Evolutionary conservation across 2,888 invertebrate genomes (phyloP).

Genomic region (Polietes domitor): DNA sequence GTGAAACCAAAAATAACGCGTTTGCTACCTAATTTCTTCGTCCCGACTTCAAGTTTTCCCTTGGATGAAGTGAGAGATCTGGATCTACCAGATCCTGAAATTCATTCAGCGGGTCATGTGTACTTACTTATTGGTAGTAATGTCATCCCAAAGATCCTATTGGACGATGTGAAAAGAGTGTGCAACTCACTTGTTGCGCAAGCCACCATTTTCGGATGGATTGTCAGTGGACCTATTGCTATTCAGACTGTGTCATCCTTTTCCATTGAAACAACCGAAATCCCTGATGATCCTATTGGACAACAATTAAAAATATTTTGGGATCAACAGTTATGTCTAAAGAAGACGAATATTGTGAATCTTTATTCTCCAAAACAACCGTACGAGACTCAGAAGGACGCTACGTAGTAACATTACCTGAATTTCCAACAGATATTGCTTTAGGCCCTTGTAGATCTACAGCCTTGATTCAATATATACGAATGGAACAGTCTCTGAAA

Average conservation of each 20-base stretch:
- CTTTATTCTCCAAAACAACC: background rate
- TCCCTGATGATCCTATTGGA: background rate
- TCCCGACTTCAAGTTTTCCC: background rate
- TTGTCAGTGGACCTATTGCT: conserved; percentile 33
- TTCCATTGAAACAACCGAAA: background rate
- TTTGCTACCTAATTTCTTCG: background rate
- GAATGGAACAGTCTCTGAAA: conserved; percentile 21
- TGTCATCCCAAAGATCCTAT: background rate
- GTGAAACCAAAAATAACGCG: conserved; percentile 39
- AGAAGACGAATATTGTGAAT: conserved; percentile 21
- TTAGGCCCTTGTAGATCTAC: background rate
- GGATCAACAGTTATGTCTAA: conserved; percentile 23
- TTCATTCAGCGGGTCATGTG: conserved; percentile 7
- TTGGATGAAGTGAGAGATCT: background rate
- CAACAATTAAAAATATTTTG: background rate
- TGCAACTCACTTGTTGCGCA: conserved; percentile 16
- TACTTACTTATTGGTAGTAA: conserved; percentile 32
- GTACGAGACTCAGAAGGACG: conserved; percentile 8
- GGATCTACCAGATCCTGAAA: conserved; percentile 18
- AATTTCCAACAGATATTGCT: conserved; percentile 9
- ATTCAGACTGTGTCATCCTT: background rate
- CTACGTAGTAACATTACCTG: conserved; percentile 33
- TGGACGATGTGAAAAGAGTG: conserved; percentile 13
- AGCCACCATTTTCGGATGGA: conserved; percentile 38
- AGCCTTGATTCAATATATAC: conserved; percentile 7